Evolutionary conservation across 2,888 invertebrate genomes (phyloP).

Genomic region (Cheilosia impressa): DNA sequence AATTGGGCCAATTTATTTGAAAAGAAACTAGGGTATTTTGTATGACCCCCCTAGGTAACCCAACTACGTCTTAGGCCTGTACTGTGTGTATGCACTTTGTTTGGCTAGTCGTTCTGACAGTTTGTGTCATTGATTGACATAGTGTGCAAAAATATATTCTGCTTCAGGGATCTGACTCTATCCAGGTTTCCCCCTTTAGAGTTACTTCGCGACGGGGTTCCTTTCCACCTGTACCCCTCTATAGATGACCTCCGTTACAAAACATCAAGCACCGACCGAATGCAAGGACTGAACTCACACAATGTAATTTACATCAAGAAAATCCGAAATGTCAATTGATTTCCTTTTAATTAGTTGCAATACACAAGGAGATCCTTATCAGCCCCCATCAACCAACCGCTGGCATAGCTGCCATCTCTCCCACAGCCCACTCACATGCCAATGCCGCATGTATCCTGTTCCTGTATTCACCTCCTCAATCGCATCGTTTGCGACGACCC

Average conservation of each 20-base stretch:
- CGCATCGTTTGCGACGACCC: not conserved
- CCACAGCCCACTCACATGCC: conserved; percentile 48
- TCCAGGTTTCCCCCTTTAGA: no score
- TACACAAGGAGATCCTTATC: conserved; percentile 60
- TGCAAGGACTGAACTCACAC: conserved; percentile 39
- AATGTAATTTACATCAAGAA: conserved; percentile 42
- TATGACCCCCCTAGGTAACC: no score
- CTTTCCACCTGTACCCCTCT: not conserved
- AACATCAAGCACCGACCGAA: conserved; percentile 9
- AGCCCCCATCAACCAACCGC: conserved; percentile 20
- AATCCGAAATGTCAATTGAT: conserved; percentile 63
- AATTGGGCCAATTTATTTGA: no score
- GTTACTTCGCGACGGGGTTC: not conserved
- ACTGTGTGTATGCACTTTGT: no score
- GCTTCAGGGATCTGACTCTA: no score
- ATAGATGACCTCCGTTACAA: conserved; percentile 12
- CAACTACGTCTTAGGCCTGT: no score
- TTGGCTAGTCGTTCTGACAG: no score
- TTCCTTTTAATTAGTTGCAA: conserved; percentile 65
- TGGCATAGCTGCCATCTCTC: conserved; percentile 17
- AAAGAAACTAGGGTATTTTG: no score
- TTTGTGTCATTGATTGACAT: no score
- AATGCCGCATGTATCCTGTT: not conserved
- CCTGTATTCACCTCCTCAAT: conserved; percentile 6
- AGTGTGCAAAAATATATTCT: no score